Evolutionary conservation across 2,797 vertebrate genomes (phyloP), one percentile per base, ranked within the genome.

Genomic region (Otolemur crassicaudatus): DNA sequence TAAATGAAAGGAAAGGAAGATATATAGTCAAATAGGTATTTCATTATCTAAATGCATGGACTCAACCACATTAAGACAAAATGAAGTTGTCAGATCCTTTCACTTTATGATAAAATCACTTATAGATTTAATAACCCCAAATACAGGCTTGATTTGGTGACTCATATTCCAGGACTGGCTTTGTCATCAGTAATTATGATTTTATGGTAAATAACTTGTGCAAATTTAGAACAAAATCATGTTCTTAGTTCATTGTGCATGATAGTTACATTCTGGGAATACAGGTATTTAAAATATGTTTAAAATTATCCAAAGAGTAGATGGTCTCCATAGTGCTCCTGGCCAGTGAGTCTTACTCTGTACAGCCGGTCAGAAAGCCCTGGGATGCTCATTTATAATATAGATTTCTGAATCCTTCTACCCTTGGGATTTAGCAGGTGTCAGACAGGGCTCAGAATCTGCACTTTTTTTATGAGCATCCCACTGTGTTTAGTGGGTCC

Each of bases 161-260:
- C 43, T 93, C 31, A 75, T 69, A 69, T 79, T 91, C 58, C 61
- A 46, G 37, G 22, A 58, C 34, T 86, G 40, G 8, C 49, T 94
- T 83, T 72, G 37, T 81, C 49, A 79, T 88, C 12, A 61, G 16
- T 49, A 69, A 53, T 70, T 70, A 23, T 0, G 0, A 1, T 14
- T 56, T 58, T 43, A 23, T 90, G 16, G 7, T 70, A 60, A 82
- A 31, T 65, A 72, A 25, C 22, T 92, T 77, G 31, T 79, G n/a
- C 70, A 70, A 91, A 89, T 69, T 86, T 94, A 91, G 63, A 91
- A 79, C 19, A 73, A 82, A 88, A 43, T 3, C 46, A 25, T 58
- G 6, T 80, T 94, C 37, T 90, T 87, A 77, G 34, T 25, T 96
- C 20, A n/a, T 53, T 43, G 2, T 49, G 69, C 10, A 7, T 81